A percentile compares a stretch with the other conserved stretches of the same genome.
Conservation (phyloP, 2,888 invertebrate species). For the Lithophane socia region DNA sequence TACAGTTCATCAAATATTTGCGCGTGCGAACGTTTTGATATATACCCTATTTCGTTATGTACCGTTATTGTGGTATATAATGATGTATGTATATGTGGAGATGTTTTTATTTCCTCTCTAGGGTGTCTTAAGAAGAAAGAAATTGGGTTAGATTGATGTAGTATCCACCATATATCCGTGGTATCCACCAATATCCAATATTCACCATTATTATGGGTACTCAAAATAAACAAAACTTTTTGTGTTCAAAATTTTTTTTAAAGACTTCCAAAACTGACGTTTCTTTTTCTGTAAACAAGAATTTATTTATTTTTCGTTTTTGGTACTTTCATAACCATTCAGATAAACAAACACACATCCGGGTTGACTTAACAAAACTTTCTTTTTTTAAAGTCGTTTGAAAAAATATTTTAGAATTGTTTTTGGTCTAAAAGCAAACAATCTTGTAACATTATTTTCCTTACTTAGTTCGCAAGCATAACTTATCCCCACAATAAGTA, state of each 20-base stretch:
- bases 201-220: no score
- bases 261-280: background rate
- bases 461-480: background rate
- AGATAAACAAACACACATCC: no score
- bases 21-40: constrained; percentile 41
- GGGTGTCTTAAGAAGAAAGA: background rate
- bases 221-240: background rate
- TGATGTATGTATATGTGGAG: background rate
- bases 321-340: no score
- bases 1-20: constrained; percentile 61
- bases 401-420: no score
- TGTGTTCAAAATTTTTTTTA: background rate
- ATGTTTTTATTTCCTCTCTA: background rate
- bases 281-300: no score
- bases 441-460: rapidly evolving
- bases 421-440: background rate
- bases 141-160: no score
- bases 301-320: background rate
- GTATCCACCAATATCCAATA: no score
- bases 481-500: background rate
- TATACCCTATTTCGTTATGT: constrained; percentile 31
- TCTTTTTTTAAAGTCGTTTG: no score
- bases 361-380: no score
- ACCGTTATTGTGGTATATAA: constrained; percentile 3
- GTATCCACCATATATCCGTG: no score